Evolutionary conservation across 2,888 invertebrate genomes (phyloP), one percentile per base, ranked within the genome.

Genomic region (Didymodactylos carnosus): DNA sequence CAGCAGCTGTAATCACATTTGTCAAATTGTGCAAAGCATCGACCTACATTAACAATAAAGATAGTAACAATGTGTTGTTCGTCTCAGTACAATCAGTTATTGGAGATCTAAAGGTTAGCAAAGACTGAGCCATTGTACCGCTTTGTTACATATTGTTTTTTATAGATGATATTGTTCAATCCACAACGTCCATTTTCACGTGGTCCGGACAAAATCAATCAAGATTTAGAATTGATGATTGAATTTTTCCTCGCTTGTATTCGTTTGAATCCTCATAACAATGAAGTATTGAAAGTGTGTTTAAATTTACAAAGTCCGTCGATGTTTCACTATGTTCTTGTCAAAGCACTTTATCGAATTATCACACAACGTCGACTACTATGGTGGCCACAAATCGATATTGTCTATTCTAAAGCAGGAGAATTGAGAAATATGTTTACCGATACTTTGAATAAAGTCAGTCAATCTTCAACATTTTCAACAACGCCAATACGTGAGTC

Each of bases 331-430:
- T 92, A 91, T 80, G 94, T 95, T 49, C 88, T 97, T 77, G 90
- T 95, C 77, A 91, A 91, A 82, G 92, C 94, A 0, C 85, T 97
- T 69, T 88, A 93, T 80, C 89, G 90, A 89, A 84, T 85, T 75
- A 84, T 84, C 70, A 83, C 83, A 46, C 84, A 85, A 84, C 89
- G 91, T 0, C 88, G 92, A 29, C 84, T 97, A 75, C 87, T 89
- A 10, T 97, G 97, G 95, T 97, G 97, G 97, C 95, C 97, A 4
- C 91, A 92, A 82, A 94, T 95, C 71, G 93, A 94, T 82, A 86
- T 94, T 76, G 88, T 98, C 25, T 95, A 95, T 81, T 90, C 90
- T 74, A 89, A 91, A 78, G 93, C 94, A 0, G 90, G 90, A 0
- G 94, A 97, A 82, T 85, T 97, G 70, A 86, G 95, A 46, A 90